Evolutionary conservation across 2,797 vertebrate genomes (phyloP).

Genomic region (Naso thynnoides): DNA sequence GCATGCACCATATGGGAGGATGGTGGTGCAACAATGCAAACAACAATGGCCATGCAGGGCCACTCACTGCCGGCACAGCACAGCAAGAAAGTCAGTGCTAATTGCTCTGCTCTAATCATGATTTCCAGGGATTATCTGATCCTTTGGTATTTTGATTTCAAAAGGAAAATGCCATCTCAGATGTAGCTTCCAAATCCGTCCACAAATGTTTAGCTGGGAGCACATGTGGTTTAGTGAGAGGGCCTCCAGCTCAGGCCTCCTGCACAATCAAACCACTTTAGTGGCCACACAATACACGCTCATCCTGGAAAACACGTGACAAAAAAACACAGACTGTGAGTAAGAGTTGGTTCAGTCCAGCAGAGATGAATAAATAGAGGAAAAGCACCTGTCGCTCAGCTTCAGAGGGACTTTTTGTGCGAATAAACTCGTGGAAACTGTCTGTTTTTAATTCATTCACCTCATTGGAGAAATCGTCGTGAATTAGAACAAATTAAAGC

Average conservation of each 20-base stretch:
- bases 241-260: conserved; percentile 47
- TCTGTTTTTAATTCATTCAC: background rate
- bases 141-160: conserved; percentile 44
- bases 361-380: background rate
- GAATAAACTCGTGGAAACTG: background rate
- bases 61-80: conserved; percentile 12
- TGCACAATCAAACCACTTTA: conserved; percentile 40
- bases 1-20: conserved; percentile 36
- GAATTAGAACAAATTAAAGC: background rate
- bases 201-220: conserved; percentile 56
- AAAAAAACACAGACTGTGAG: background rate
- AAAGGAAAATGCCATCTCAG: conserved; percentile 47
- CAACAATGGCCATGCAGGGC: conserved; percentile 41
- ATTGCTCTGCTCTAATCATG: conserved; percentile 44
- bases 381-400: conserved; percentile 56
- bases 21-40: conserved; percentile 41
- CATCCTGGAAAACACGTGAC: conserved; percentile 51
- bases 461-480: background rate
- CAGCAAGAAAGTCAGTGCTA: conserved; percentile 48
- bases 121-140: conserved; percentile 57
- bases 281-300: conserved; percentile 22
- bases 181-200: conserved; percentile 57
- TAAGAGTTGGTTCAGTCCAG: background rate
- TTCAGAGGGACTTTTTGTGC: background rate
- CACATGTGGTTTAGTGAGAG: conserved; percentile 38